Conservation (phyloP, 2,113 vertebrate species). For the Misgurnus mizolepis region DNA sequence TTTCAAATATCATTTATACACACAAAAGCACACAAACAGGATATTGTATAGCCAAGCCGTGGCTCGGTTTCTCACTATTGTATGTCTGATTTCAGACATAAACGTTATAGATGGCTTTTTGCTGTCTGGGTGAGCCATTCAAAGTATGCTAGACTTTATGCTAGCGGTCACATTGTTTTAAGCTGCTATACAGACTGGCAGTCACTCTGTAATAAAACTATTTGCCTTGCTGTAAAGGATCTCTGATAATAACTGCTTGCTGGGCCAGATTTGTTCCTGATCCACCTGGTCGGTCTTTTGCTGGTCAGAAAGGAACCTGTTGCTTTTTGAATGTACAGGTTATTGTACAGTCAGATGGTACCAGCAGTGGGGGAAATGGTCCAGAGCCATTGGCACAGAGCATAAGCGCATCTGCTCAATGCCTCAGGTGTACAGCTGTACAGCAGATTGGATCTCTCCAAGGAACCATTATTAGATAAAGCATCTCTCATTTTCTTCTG, state of each 20-base stretch:
- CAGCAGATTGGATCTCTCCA: conserved; percentile 10
- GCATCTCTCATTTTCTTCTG: conserved; percentile 22
- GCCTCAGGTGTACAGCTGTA: conserved; percentile 20
- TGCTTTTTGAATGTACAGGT: neutral
- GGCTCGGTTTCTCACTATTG: no score
- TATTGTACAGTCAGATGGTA: neutral
- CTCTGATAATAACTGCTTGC: neutral
- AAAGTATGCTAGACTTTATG: no score
- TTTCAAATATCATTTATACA: no score
- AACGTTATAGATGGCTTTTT: no score
- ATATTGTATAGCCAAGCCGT: no score
- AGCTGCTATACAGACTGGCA: no score
- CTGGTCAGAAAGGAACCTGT: neutral
- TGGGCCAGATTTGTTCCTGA: neutral
- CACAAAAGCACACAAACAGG: no score
- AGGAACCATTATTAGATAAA: conserved; percentile 25
- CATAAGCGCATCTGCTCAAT: neutral
- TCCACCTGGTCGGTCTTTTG: conserved; percentile 20
- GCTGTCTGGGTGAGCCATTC: no score
- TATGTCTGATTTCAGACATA: no score
- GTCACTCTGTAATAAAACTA: no score
- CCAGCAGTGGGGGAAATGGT: neutral
- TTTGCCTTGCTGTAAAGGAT: neutral
- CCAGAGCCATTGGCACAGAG: conserved; percentile 1
- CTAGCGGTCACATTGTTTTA: no score